phyloP scores from a whole-genome alignment of 2,888 invertebrate genomes.

The Leptogaster cylindrica region DNA sequence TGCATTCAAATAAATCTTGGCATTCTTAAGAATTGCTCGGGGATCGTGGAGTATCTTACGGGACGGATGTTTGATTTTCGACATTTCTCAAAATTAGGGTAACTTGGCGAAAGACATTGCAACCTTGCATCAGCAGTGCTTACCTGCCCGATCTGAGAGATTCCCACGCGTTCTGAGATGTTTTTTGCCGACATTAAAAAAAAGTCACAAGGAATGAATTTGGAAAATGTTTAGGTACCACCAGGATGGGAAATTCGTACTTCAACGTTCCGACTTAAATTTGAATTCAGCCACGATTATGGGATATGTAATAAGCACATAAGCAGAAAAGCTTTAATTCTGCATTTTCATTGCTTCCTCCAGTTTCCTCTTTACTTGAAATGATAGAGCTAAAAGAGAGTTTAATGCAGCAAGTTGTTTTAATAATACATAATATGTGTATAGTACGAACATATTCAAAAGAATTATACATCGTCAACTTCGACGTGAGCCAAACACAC shows the following conservation, averaged over 20 bases:
- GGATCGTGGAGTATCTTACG: constrained; percentile 1
- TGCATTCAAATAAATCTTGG: neutral
- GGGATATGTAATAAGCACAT: constrained; percentile 11
- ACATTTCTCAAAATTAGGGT: constrained; percentile 8
- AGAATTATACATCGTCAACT: neutral
- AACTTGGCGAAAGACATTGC: constrained; percentile 12
- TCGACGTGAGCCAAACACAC: constrained; percentile 44
- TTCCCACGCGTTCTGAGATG: too few relatives aligned
- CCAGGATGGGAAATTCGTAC: too few relatives aligned
- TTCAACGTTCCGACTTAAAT: too few relatives aligned
- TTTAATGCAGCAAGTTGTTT: too few relatives aligned
- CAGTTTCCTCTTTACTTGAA: neutral
- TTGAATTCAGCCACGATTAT: neutral
- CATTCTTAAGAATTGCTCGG: constrained; percentile 31
- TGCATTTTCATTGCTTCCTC: neutral
- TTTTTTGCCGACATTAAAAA: too few relatives aligned
- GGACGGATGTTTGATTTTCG: constrained; percentile 27
- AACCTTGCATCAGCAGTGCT: constrained; percentile 10
- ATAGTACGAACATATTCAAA: neutral
- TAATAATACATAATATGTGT: too few relatives aligned
- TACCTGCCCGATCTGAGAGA: constrained; percentile 10
- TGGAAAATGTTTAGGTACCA: too few relatives aligned
- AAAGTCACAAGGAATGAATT: too few relatives aligned
- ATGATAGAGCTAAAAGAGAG: too few relatives aligned
- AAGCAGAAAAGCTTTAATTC: neutral